Percentiles rank a stretch among this genome's conserved stretches.
phyloP scores from a whole-genome alignment of 92 coral and sea anemone genomes.

The Umimayanthus chanpuru region DNA sequence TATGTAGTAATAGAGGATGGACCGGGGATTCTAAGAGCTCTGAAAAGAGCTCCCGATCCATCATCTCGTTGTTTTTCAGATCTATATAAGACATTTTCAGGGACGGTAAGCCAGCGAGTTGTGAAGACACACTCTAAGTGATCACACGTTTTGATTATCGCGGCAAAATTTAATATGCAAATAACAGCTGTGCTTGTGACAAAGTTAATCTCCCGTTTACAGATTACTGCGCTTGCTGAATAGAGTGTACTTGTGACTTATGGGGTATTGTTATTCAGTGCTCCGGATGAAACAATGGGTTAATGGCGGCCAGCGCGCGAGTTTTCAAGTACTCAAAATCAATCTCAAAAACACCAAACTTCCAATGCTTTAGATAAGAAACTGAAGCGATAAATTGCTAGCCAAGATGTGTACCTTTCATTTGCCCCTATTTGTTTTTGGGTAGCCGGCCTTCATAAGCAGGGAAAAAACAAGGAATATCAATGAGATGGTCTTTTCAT shows the following conservation, averaged over 20 bases:
- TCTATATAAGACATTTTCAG: neutral
- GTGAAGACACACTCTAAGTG: too few relatives aligned
- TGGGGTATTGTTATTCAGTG: too few relatives aligned
- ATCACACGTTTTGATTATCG: neutral
- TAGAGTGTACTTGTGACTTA: slow-evolving; percentile 4
- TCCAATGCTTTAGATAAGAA: slow-evolving; percentile 28
- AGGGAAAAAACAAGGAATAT: slow-evolving; percentile 20
- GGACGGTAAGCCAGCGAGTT: neutral
- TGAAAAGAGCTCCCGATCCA: too few relatives aligned
- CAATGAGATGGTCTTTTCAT: slow-evolving; percentile 6
- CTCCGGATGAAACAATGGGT: too few relatives aligned
- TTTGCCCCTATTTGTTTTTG: slow-evolving; percentile 34
- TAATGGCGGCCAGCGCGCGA: slow-evolving; percentile 25
- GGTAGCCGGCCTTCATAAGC: slow-evolving; percentile 23
- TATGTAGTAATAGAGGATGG: slow-evolving; percentile 19
- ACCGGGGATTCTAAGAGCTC: too few relatives aligned
- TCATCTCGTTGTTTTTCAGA: neutral
- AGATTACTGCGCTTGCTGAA: slow-evolving; percentile 15
- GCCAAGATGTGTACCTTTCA: slow-evolving; percentile 11
- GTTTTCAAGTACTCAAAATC: neutral
- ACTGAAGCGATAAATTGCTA: slow-evolving; percentile 9
- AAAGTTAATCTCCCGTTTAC: neutral
- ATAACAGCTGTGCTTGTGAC: neutral
- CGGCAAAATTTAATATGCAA: slow-evolving; percentile 4
- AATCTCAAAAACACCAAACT: slow-evolving; percentile 1